Conservation (phyloP, 1,140 invertebrate species). For the Ephestia elutella region DNA sequence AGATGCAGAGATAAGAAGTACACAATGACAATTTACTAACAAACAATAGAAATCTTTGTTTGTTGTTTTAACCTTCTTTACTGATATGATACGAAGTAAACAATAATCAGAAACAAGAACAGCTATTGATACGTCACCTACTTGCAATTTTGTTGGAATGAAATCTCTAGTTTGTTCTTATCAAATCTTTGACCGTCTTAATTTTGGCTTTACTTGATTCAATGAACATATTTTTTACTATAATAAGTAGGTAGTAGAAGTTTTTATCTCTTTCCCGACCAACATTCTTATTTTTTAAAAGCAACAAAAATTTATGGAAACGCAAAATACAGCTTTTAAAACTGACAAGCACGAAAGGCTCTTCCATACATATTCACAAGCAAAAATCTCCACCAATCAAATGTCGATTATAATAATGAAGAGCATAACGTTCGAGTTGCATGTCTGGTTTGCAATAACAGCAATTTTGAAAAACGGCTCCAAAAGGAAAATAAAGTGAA, state of each 20-base stretch:
- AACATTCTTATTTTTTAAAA: not conserved
- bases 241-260: too few species aligned
- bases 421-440: constrained; percentile 15
- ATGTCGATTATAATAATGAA: constrained; percentile 18
- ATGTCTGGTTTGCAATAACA: constrained; percentile 29
- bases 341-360: not conserved
- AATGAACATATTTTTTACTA: too few species aligned
- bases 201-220: too few species aligned
- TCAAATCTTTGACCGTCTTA: too few species aligned
- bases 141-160: too few species aligned
- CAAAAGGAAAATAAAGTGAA: constrained; percentile 37
- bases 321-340: not conserved
- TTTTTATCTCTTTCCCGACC: too few species aligned
- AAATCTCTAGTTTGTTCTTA: too few species aligned
- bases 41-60: not conserved
- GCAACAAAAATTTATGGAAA: not conserved
- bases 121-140: not conserved
- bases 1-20: not conserved
- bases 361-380: not conserved
- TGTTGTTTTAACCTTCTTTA: not conserved
- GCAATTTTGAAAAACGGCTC: constrained; percentile 33
- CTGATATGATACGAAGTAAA: not conserved
- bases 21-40: not conserved
- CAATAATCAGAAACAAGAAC: not conserved
- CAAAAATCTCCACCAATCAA: constrained; percentile 6